A percentile compares a stretch with the other conserved stretches of the same genome.
Conservation (phyloP, 2,888 invertebrate species). For the Trilocha varians region DNA sequence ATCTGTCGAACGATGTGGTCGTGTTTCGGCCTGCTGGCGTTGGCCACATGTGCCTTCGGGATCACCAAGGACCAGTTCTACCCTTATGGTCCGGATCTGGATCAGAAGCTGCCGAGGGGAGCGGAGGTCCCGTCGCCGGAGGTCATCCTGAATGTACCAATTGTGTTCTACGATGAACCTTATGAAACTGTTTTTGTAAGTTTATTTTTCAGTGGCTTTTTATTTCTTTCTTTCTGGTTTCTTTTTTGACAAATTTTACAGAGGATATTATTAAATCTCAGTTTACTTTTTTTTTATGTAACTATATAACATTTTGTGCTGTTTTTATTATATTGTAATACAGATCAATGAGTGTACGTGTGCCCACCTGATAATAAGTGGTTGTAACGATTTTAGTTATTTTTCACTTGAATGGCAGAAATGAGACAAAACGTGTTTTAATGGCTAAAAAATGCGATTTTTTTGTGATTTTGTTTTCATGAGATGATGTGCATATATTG, state of each 20-base stretch:
- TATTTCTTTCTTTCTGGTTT: not conserved
- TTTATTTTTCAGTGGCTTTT: slow-evolving; percentile 32
- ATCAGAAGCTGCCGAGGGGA: slow-evolving; percentile 65
- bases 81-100: slow-evolving; percentile 72
- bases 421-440: too few relatives aligned
- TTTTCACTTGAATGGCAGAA: too few relatives aligned
- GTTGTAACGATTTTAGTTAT: too few relatives aligned
- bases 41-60: slow-evolving; percentile 42
- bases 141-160: slow-evolving; percentile 78
- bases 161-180: slow-evolving; percentile 83
- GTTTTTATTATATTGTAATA: too few relatives aligned
- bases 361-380: too few relatives aligned
- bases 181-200: slow-evolving; percentile 89
- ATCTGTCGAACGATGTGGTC: slow-evolving; percentile 50
- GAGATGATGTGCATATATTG: too few relatives aligned
- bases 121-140: slow-evolving; percentile 79
- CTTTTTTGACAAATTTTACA: not conserved
- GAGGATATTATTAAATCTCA: not conserved
- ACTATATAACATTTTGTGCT: too few relatives aligned
- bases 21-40: slow-evolving; percentile 45
- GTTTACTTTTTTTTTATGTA: too few relatives aligned
- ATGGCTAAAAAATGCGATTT: too few relatives aligned
- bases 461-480: too few relatives aligned
- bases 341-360: too few relatives aligned
- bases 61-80: slow-evolving; percentile 74